Conservation (phyloP, 2,797 vertebrate species). For the Vespertilio murinus region DNA sequence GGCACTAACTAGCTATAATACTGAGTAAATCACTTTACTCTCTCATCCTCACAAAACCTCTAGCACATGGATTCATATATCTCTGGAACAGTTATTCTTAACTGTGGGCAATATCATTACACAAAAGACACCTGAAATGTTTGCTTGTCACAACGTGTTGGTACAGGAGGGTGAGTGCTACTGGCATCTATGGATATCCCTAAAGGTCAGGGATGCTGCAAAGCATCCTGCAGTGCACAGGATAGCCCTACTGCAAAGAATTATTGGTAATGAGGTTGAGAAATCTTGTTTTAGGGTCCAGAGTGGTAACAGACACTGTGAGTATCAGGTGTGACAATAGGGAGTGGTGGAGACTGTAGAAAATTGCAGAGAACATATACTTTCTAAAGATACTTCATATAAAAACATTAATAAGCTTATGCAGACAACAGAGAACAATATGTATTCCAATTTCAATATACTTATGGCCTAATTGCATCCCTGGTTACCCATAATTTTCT, state of each 20-base stretch:
- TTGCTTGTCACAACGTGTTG: not conserved
- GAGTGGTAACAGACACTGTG: not conserved
- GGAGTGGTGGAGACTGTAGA: not conserved
- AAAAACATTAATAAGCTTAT: not conserved
- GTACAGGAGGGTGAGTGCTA: not conserved
- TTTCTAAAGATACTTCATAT: not conserved
- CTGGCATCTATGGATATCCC: not conserved
- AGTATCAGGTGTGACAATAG: not conserved
- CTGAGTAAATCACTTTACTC: not conserved
- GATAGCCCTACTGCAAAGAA: not conserved
- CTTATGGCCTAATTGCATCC: not conserved
- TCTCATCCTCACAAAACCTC: not conserved
- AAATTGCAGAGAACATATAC: not conserved
- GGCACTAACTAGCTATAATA: not conserved
- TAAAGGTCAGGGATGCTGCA: not conserved
- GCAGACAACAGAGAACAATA: not conserved
- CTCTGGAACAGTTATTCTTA: not conserved
- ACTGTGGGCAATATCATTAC: not conserved
- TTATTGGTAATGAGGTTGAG: not conserved
- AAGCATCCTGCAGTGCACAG: not conserved
- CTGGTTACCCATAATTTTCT: not conserved
- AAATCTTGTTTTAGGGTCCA: not conserved
- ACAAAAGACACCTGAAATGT: not conserved
- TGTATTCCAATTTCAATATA: not conserved
- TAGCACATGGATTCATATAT: not conserved